Evolutionary conservation across 2,888 invertebrate species (phyloP), one percentile per base, ranked within the genome.

Genomic region (Liodrosophila aerea): DNA sequence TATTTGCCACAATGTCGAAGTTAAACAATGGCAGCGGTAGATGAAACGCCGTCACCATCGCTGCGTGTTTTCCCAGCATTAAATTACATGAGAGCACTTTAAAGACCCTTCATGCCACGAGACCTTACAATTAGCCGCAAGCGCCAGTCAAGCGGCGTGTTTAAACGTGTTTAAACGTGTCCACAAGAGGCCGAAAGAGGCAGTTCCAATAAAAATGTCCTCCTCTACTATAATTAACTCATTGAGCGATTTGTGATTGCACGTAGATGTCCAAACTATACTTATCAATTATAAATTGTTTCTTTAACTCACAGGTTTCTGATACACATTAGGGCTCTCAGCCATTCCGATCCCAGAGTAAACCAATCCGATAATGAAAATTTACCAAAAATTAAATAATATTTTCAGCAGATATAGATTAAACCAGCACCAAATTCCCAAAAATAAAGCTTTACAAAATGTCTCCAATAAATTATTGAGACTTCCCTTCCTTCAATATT

Each of bases 11-110:
- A 53, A 51, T 69, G 69, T 64, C 56, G 56, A 67, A 67, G 68
- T 67, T 41, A 53, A 67, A 61, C 68, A 67, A 46, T 40, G 53
- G 31, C 40, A 29, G 8, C 4, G 22, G 22, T 9, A 29, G 29
- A 8, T 9, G 7, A 9, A 5, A 29, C 4, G 29, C 29, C 7
- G n/a, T 7, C 22, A 9, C 12, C 41, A 11, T n/a, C 22, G 27
- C 54, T 64, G 64, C 68, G 65, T 73, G 68, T 47, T 58, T 60
- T 29, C 45, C 12, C 44, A 37, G 60, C 58, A 82, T 84, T 84
- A 65, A 70, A 68, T 68, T 71, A 50, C 36, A 62, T 74, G 65
- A 47, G 50, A 56, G 45, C 65, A 41, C 50, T 74, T 77, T 57
- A 57, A 63, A 64, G 62, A 40, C 9, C 47, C 50, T 58, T 18